Base-by-base conservation (phyloP, 2,113 vertebrate species). In the Pao palembangensis region DNA sequence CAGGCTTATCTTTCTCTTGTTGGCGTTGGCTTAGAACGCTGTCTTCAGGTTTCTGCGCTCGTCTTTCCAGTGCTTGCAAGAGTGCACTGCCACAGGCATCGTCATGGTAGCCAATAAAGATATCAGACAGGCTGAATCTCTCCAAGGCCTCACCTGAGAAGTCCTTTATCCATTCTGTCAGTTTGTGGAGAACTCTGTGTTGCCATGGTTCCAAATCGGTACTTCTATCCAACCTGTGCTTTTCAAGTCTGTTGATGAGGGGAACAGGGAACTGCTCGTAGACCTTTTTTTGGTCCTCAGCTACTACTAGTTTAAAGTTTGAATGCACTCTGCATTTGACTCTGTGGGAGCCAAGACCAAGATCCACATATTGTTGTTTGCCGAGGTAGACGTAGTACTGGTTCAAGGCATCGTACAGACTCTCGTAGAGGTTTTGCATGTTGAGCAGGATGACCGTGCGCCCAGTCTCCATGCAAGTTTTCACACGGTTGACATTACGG, bases 391-490 rank as follows among this genome's bases (percentile, higher is more conserved):
- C 88, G 0, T 93, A 93, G 74, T 91, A 93, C 74, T 93, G 91
- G 59, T 92, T 93, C 56, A 93, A 75, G 2, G 88, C 91, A 75
- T 93, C 91, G 0, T 93, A 93, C 56, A 93, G 79, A 61, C 92
- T 93, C 63, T 93, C 91, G 5, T 93, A 93, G 6, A 93, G 88
- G 67, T 91, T 93, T 23, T 92, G 91, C 74, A 93, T 84, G 75
- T 92, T 93, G 42, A 93, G 77, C 16, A 93, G 90, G 25, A 93
- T 83, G 58, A 92, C 87, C 0, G 90, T 88, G 6, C 87, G 88
- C 15, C 92, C 92, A 0, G 88, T 93, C 67, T 93, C 92, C 91
- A 93, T 93, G 74, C 91, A 93, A 0, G 71, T 88, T 74, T 93
- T 93, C 57, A 93, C 89, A 8, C 87, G 78, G 74, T 89, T 91